A percentile compares a stretch with the other conserved stretches of the same genome.
Evolutionary conservation across 1,140 invertebrate species (phyloP).

Genomic region (Vanessa tameamea): DNA sequence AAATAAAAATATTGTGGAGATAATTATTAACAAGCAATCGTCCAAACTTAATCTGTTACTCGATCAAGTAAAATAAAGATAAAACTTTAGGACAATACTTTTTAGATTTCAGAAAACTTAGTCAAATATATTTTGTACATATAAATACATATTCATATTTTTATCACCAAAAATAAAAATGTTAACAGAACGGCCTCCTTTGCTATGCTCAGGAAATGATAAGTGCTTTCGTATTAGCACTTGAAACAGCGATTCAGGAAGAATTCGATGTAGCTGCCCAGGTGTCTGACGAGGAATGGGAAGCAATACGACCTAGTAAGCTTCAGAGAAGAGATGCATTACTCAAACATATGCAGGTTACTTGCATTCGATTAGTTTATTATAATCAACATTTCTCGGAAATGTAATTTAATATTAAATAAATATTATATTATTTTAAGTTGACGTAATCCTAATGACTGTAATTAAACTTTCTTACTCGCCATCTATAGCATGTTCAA

Average conservation of each 20-base stretch:
- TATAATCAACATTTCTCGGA: neutral
- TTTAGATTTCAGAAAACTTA: no score
- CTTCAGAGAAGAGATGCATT: constrained; percentile 83
- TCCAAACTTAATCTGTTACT: neutral
- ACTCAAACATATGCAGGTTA: constrained; percentile 83
- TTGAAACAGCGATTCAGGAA: constrained; percentile 84
- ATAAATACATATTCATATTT: no score
- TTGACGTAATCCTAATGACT: no score
- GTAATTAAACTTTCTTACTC: no score
- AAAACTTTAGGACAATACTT: neutral
- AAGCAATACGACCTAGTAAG: constrained; percentile 86
- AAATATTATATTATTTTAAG: no score
- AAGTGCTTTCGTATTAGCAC: constrained; percentile 82
- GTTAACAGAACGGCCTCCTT: constrained; percentile 80
- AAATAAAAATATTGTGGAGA: no score
- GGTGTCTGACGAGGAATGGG: constrained; percentile 91
- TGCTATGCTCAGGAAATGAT: constrained; percentile 85
- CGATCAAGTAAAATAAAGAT: no score
- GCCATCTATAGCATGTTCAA: no score
- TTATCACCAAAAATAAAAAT: neutral
- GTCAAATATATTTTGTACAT: no score
- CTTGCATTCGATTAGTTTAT: neutral
- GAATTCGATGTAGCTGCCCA: constrained; percentile 86
- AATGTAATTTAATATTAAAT: no score
- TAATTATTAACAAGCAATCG: neutral